Conservation (phyloP, 2,113 vertebrate species). For the Notarius quadriscutis region DNA sequence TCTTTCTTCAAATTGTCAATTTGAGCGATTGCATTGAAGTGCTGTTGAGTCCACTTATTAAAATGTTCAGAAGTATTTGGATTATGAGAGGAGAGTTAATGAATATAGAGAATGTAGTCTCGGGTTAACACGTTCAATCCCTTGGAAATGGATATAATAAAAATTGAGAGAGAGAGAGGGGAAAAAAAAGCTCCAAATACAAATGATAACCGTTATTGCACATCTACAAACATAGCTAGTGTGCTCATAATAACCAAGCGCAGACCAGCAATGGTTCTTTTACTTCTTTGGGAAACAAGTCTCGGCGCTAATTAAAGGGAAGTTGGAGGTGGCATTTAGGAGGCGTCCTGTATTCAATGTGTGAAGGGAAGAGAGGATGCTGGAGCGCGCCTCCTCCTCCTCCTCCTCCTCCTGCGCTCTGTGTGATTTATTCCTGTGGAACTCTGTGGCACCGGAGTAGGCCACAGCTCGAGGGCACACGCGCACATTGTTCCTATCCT, state of each 20-base stretch:
- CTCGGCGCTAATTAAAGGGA: conserved; percentile 46
- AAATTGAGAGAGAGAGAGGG: neutral
- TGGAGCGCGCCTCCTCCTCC: neutral
- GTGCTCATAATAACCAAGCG: neutral
- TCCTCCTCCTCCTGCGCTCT: conserved; percentile 18
- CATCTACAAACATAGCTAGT: conserved; percentile 16
- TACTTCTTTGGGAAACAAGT: conserved; percentile 27
- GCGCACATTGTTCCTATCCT: conserved; percentile 57
- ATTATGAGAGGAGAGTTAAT: conserved; percentile 32
- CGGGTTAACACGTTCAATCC: neutral
- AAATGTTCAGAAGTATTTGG: conserved; percentile 40
- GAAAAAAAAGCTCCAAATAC: neutral
- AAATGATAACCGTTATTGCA: neutral
- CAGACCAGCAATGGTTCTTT: neutral
- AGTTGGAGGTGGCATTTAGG: conserved; percentile 47
- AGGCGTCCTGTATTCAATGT: conserved; percentile 32
- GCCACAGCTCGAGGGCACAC: conserved; percentile 58
- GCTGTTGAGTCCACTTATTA: conserved; percentile 39
- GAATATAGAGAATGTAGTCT: conserved; percentile 14
- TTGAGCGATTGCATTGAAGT: conserved; percentile 37
- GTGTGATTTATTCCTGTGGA: conserved; percentile 62
- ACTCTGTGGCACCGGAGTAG: conserved; percentile 50
- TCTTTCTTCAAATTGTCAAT: conserved; percentile 39
- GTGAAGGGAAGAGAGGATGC: conserved; percentile 31
- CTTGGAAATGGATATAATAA: neutral